Percentiles rank a stretch among this genome's conserved stretches.
Conservation (phyloP, 2,113 vertebrate genomes). For the Delphinus delphis region DNA sequence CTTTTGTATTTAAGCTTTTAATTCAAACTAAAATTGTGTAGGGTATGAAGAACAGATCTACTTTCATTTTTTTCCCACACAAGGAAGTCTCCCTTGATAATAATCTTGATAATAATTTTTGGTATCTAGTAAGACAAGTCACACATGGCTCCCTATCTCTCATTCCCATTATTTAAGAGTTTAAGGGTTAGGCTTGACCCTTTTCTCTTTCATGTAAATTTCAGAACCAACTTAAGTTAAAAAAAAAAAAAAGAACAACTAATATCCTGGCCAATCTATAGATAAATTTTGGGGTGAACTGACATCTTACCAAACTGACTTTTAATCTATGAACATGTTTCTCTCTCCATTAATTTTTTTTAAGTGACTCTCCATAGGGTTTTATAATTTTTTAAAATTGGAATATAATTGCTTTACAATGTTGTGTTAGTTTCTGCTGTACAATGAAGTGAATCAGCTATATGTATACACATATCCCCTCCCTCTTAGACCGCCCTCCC, state of each 20-base stretch:
- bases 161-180: not conserved
- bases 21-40: not conserved
- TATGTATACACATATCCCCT: too few species aligned
- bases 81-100: not conserved
- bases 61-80: not conserved
- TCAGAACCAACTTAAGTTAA: not conserved
- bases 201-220: not conserved
- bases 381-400: not conserved
- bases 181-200: not conserved
- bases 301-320: not conserved
- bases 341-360: not conserved
- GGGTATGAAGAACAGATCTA: not conserved
- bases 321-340: not conserved
- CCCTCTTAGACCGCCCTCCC: too few species aligned
- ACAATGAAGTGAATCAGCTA: too few species aligned
- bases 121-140: not conserved
- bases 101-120: not conserved
- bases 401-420: too few species aligned
- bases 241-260: not conserved
- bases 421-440: too few species aligned
- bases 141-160: not conserved
- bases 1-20: not conserved
- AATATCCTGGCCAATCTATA: not conserved
- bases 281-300: not conserved
- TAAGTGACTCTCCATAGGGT: not conserved